phyloP scores from a whole-genome alignment of 1,140 invertebrate genomes.

The Teleogryllus occipitalis region DNA sequence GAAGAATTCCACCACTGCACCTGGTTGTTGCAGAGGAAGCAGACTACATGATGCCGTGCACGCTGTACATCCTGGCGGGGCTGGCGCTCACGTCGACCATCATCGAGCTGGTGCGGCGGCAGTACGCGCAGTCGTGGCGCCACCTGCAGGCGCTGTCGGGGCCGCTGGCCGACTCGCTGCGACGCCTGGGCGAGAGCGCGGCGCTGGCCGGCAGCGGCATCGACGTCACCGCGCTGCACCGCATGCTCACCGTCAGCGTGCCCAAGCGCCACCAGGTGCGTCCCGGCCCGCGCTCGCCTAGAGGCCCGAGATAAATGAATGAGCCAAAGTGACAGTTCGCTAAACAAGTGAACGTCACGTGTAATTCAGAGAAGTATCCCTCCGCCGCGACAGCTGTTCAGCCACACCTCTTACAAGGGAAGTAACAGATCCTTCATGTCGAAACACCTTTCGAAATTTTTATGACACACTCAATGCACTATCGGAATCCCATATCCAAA shows the following conservation, averaged over 20 bases:
- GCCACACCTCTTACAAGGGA: no score
- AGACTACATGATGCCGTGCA: slow-evolving; percentile 82
- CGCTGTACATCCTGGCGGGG: slow-evolving; percentile 86
- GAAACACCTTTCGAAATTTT: no score
- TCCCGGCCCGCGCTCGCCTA: no score
- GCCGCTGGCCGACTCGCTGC: slow-evolving; percentile 66
- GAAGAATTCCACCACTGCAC: not conserved
- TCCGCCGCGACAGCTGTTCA: no score
- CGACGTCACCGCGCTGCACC: slow-evolving; percentile 58
- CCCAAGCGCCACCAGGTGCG: slow-evolving; percentile 10
- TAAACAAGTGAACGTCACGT: no score
- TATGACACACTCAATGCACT: no score
- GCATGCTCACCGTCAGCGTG: slow-evolving; percentile 48
- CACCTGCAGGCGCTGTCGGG: slow-evolving; percentile 67
- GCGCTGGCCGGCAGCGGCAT: slow-evolving; percentile 41
- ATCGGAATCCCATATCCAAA: no score
- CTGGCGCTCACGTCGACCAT: slow-evolving; percentile 90
- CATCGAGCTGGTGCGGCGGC: slow-evolving; percentile 76
- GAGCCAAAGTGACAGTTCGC: no score
- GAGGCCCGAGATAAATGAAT: no score
- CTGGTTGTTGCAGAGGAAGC: slow-evolving; percentile 54
- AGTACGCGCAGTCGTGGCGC: slow-evolving; percentile 78
- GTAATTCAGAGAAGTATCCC: no score
- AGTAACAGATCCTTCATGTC: no score
- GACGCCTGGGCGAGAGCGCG: slow-evolving; percentile 66